A percentile compares a stretch with the other conserved stretches of the same genome.
phyloP scores from a whole-genome alignment of 2,888 invertebrate species.

The Eueremaeus valkanovi region DNA sequence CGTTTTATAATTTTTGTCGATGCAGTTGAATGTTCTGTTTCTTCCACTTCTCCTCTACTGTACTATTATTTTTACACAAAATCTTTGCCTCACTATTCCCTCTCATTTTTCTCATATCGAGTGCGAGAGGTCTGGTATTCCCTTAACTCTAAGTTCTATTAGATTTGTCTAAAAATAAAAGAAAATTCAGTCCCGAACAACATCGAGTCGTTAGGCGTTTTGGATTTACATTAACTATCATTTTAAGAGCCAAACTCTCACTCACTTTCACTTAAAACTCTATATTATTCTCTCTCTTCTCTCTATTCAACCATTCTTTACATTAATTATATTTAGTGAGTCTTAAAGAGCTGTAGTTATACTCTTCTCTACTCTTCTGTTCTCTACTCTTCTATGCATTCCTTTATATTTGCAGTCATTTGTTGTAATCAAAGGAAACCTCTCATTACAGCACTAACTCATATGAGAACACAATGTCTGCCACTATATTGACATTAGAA shows the following conservation, averaged over 20 bases:
- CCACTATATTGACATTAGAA: conserved; percentile 3
- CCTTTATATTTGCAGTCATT: neutral
- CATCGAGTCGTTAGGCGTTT: neutral
- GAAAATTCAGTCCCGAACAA: neutral
- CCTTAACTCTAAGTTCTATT: neutral
- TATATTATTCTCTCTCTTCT: too few species aligned
- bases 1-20: too few species aligned
- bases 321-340: neutral
- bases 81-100: conserved; percentile 18
- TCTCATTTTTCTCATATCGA: neutral
- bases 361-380: too few species aligned
- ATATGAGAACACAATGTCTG: neutral
- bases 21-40: conserved; percentile 21
- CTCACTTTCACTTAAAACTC: neutral
- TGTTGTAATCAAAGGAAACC: neutral
- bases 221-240: conserved; percentile 17
- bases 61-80: conserved; percentile 12
- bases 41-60: neutral
- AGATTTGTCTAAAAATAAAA: conserved; percentile 3
- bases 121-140: conserved; percentile 6
- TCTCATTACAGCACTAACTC: neutral
- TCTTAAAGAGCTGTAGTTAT: neutral
- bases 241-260: neutral
- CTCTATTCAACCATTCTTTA: too few species aligned
- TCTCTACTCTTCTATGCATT: neutral